Evolutionary conservation across 2,797 vertebrate species (phyloP).

Genomic region (Streptopelia turtur): DNA sequence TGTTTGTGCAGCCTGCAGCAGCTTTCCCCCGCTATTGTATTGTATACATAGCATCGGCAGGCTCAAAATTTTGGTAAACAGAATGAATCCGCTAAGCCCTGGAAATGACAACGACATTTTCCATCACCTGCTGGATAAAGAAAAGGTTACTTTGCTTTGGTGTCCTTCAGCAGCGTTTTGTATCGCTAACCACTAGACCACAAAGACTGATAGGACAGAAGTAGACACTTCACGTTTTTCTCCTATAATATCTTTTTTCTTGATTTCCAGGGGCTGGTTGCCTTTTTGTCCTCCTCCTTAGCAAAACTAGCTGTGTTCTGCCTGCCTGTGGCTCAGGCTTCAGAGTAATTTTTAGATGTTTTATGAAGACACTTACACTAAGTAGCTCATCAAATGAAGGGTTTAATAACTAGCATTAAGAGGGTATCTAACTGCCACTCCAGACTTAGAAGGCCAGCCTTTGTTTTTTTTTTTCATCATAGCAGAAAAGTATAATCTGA

Average conservation of each 20-base stretch:
- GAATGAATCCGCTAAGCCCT: neutral
- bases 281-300: neutral
- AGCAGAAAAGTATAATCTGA: neutral
- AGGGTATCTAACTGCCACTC: neutral
- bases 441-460: neutral
- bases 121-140: neutral
- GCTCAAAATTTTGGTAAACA: neutral
- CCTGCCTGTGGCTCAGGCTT: neutral
- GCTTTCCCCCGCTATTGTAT: neutral
- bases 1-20: neutral
- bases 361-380: neutral
- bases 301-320: neutral
- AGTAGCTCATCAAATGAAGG: neutral
- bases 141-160: neutral
- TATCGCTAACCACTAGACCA: neutral
- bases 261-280: neutral
- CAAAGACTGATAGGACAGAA: neutral
- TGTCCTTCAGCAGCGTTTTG: neutral
- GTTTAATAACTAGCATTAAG: neutral
- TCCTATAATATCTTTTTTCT: neutral
- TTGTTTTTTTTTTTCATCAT: neutral
- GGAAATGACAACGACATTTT: neutral
- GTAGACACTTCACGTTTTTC: neutral
- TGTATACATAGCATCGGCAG: neutral
- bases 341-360: neutral